Conservation (phyloP, 2,113 vertebrate genomes). For the Rhegmatorhina hoffmannsi region DNA sequence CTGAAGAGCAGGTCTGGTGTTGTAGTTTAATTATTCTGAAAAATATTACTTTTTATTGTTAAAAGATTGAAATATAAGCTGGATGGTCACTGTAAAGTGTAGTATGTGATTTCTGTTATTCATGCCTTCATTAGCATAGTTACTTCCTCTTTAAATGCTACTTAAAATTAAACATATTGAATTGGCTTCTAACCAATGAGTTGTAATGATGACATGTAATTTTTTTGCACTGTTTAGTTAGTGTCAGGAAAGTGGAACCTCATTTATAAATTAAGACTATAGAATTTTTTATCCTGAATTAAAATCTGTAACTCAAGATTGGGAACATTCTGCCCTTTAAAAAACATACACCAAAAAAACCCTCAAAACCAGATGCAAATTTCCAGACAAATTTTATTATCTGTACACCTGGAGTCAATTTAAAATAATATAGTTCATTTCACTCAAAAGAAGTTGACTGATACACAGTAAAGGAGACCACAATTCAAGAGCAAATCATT, state of each 20-base stretch:
- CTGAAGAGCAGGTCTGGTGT: background rate
- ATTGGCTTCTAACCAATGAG: background rate
- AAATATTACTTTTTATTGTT: background rate
- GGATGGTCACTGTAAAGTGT: background rate
- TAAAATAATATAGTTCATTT: background rate
- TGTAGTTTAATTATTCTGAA: background rate
- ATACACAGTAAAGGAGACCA: background rate
- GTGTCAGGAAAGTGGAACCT: background rate
- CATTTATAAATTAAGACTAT: background rate
- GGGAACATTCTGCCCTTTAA: background rate
- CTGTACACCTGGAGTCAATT: background rate
- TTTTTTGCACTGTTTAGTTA: background rate
- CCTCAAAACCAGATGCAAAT: background rate
- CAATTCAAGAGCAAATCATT: background rate
- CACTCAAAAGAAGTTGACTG: background rate
- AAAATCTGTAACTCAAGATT: background rate
- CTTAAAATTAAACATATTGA: background rate
- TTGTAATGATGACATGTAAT: background rate
- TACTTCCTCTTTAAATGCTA: background rate
- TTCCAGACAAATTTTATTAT: background rate
- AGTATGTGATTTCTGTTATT: background rate
- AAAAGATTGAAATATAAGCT: background rate
- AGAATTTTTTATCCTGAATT: background rate
- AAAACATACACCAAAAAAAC: background rate
- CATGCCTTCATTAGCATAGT: background rate